Conservation (phyloP, 2,797 vertebrate species). For the Eremophila alpestris region DNA sequence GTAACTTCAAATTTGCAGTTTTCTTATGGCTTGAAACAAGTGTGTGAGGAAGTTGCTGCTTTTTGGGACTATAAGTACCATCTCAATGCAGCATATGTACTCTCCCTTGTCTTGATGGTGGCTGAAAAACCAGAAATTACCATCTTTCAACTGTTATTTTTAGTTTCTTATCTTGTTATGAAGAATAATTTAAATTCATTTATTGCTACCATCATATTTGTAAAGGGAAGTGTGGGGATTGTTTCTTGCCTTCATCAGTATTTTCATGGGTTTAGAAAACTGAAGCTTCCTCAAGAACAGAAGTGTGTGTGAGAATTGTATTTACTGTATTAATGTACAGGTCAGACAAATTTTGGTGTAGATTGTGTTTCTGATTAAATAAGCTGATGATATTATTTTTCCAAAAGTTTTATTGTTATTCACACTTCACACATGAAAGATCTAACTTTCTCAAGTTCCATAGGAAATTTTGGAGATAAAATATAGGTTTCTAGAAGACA, state of each 20-base stretch:
- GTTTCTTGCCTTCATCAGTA: neutral
- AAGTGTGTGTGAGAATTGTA: neutral
- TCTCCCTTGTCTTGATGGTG: neutral
- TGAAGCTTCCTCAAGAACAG: neutral
- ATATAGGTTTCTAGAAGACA: neutral
- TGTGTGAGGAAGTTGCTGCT: neutral
- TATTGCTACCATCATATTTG: neutral
- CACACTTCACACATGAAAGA: neutral
- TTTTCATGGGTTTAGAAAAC: neutral
- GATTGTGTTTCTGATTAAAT: neutral
- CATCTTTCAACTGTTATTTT: neutral
- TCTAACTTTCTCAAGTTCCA: neutral
- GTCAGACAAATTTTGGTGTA: neutral
- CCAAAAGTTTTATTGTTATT: neutral
- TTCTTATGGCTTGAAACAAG: neutral
- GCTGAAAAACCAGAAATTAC: neutral
- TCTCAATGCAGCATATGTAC: neutral
- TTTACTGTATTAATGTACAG: neutral
- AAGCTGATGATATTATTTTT: neutral
- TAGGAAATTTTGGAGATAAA: neutral
- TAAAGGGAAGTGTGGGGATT: neutral
- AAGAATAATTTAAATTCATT: neutral
- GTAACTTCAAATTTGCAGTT: neutral
- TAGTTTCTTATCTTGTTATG: neutral
- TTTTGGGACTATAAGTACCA: neutral